These are phyloP conservation scores for Metopia argyrocephala DNA, from an alignment of 2,888 invertebrate genomes.

Conservation along the genomic window DNA sequence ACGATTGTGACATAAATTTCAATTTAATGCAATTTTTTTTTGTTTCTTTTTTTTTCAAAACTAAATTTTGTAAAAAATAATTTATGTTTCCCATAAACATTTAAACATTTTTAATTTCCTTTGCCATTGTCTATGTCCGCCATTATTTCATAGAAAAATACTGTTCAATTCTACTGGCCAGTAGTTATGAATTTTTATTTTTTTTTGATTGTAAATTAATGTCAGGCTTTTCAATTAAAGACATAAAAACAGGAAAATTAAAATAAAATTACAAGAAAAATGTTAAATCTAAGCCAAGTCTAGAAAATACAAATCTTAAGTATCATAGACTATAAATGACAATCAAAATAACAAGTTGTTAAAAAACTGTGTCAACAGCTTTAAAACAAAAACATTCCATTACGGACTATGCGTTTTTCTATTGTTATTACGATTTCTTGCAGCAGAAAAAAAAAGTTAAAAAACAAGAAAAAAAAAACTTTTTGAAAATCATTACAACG, in stretches of 20 bases:
- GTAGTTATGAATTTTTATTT: no score
- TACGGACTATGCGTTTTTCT: not conserved
- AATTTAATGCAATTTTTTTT: no score
- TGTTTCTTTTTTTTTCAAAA: no score
- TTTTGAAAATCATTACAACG: not conserved
- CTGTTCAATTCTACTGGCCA: no score
- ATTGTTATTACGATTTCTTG: slow-evolving; percentile 38
- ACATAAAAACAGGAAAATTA: not conserved
- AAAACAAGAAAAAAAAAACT: slow-evolving; percentile 32
- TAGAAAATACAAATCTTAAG: not conserved
- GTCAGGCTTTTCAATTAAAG: not conserved
- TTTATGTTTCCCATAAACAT: no score
- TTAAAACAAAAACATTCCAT: slow-evolving; percentile 18
- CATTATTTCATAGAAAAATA: no score
- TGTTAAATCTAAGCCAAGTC: not conserved
- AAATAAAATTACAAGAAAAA: not conserved
- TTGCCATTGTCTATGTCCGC: no score
- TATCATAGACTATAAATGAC: slow-evolving; percentile 28
- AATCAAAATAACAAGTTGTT: slow-evolving; percentile 40
- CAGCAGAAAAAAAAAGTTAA: slow-evolving; percentile 17
- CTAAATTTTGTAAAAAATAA: no score
- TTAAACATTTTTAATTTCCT: no score
- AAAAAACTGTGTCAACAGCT: slow-evolving; percentile 61
- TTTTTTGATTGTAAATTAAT: not conserved
- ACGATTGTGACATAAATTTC: no score